phyloP scores from a whole-genome alignment of 1,140 invertebrate genomes.

The Euschistus heros region DNA sequence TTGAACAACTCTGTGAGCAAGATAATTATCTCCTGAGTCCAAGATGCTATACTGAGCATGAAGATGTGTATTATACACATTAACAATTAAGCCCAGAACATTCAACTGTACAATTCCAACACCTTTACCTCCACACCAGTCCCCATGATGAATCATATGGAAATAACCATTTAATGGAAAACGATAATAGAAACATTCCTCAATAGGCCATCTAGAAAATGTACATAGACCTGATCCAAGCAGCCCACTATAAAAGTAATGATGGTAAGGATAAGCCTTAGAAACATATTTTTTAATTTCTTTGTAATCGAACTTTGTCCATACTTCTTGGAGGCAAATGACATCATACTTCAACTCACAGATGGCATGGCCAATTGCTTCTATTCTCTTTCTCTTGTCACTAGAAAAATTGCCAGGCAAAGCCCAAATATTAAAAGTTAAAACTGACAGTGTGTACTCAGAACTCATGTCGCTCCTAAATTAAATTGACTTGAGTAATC shows the following conservation, averaged over 20 bases:
- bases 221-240: conserved; percentile 85
- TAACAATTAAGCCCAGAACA: conserved; percentile 54
- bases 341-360: conserved; percentile 63
- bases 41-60: conserved; percentile 87
- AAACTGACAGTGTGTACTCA: too few species aligned
- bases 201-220: conserved; percentile 76
- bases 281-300: conserved; percentile 50
- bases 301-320: conserved; percentile 68
- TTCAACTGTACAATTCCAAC: conserved; percentile 76
- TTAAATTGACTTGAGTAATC: too few species aligned
- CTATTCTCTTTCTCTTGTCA: conserved; percentile 59
- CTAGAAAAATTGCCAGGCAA: too few species aligned
- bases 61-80: conserved; percentile 85
- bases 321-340: conserved; percentile 87
- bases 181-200: conserved; percentile 79
- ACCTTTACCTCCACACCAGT: conserved; percentile 97
- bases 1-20: conserved; percentile 80
- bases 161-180: conserved; percentile 95
- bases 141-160: conserved; percentile 91
- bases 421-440: too few species aligned
- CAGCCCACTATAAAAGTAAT: conserved; percentile 92
- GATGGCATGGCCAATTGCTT: conserved; percentile 68
- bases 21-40: conserved; percentile 74
- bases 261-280: conserved; percentile 60
- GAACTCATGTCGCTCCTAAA: too few species aligned